Evolutionary conservation across 1,140 invertebrate genomes (phyloP), one percentile per base, ranked within the genome.

Genomic region (Drosophila nigrodunni): DNA sequence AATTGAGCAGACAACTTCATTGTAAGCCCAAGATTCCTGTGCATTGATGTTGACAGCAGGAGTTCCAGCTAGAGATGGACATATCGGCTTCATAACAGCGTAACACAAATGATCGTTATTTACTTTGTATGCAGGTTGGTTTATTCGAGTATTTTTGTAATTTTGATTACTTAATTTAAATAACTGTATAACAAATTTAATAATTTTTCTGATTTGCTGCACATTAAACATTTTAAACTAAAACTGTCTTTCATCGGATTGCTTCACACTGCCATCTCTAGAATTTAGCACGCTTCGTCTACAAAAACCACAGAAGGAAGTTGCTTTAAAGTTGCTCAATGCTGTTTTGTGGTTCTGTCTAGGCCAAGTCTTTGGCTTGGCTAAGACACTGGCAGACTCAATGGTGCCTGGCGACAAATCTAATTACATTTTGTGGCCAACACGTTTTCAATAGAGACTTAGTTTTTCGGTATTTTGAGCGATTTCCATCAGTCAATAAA

Each of bases 401-500:
- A 25, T 37, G 43, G 39, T 37, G 70, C 54, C 69, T 47, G 7
- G 64, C 67, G 6, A 15, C 34, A 44, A 83, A 88, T 88, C 83
- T 88, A 88, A 88, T 88, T 88, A 88, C 85, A 83, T 83, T 88
- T 83, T 88, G 83, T 89, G 83, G 83, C 66, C 77, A 78, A 69
- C 58, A 41, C 68, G 74, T 70, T 64, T 70, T 77, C 80, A 74
- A 82, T 61, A 55, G 43, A 13, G 9, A 30, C 37, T 52, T 64
- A 11, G 50, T 57, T 57, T 80, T 30, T 30, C 25, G 4, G 25
- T 30, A 30, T 5, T 30, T 89, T 86, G 83, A 88, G 80, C 83
- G 83, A 88, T 88, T 88, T 88, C 83, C 83, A 88, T 88, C 83
- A 88, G 83, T 88, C 83, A 88, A 88, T 88, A 88, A 88, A 88